Conservation (phyloP, 2,888 invertebrate species). For the Cerceris rybyensis region DNA sequence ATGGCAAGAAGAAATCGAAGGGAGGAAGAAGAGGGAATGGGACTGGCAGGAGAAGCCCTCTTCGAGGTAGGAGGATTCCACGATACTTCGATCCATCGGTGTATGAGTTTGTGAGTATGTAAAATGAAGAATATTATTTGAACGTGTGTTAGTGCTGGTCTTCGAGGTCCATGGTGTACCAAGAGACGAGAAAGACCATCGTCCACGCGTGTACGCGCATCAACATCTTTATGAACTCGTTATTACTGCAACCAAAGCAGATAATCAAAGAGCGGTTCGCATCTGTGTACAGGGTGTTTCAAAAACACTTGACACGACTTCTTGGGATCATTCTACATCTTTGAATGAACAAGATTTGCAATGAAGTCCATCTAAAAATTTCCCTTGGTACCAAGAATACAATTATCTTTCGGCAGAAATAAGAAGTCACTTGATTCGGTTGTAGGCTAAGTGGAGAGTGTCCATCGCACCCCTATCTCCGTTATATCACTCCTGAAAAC, state of each 20-base stretch:
- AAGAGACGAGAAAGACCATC: constrained; percentile 15
- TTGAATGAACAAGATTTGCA: too few species aligned
- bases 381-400: too few species aligned
- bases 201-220: constrained; percentile 65
- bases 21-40: constrained; percentile 19
- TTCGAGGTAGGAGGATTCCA: constrained; percentile 46
- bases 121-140: constrained; percentile 70
- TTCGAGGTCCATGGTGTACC: background rate
- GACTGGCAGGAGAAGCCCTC: constrained; percentile 13
- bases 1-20: constrained; percentile 11
- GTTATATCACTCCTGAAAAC: too few species aligned
- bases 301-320: too few species aligned
- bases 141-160: constrained; percentile 39
- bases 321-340: too few species aligned
- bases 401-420: too few species aligned
- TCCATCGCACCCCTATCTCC: too few species aligned
- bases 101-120: constrained; percentile 67
- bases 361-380: too few species aligned
- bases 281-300: constrained; percentile 27
- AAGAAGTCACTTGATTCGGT: too few species aligned
- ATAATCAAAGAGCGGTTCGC: constrained; percentile 80
- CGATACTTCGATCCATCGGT: constrained; percentile 40
- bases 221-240: constrained; percentile 80
- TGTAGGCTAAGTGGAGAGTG: too few species aligned
- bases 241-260: constrained; percentile 76